These are phyloP conservation scores for Heliconius hewitsoni DNA, from an alignment of 1,140 invertebrate species.

Conservation along the genomic window DNA sequence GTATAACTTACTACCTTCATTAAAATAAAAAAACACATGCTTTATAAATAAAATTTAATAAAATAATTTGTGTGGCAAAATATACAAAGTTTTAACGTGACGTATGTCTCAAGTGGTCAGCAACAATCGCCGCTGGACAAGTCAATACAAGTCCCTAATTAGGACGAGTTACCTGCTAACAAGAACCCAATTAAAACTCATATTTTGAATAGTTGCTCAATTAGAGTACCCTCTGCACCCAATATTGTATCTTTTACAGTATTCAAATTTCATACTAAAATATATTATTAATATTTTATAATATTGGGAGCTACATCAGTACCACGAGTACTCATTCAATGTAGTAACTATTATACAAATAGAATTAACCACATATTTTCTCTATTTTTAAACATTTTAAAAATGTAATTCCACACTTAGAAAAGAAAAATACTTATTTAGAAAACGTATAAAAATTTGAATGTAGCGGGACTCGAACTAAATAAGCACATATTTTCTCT, in stretches of 20 bases:
- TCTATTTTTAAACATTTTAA: background rate
- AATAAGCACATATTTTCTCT: background rate
- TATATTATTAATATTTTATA: background rate
- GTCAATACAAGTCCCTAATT: constrained; percentile 71
- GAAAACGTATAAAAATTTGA: too few relatives aligned
- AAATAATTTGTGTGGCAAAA: background rate
- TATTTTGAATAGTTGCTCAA: constrained; percentile 64
- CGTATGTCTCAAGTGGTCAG: constrained; percentile 64
- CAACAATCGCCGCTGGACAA: constrained; percentile 60
- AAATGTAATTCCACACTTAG: too few relatives aligned
- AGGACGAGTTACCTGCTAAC: constrained; percentile 56
- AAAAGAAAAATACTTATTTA: too few relatives aligned
- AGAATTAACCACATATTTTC: background rate
- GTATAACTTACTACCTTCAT: too few relatives aligned
- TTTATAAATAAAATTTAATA: too few relatives aligned
- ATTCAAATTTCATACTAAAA: background rate
- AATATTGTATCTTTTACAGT: background rate
- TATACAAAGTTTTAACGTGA: constrained; percentile 9
- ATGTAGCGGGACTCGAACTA: too few relatives aligned
- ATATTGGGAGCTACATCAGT: background rate
- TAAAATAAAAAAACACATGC: too few relatives aligned
- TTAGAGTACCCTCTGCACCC: constrained; percentile 38
- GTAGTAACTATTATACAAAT: background rate
- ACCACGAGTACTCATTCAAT: background rate
- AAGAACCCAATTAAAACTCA: constrained; percentile 69